These are phyloP conservation scores for Dendrolimus houi DNA, from an alignment of 2,888 invertebrate species.

Conservation along the genomic window DNA sequence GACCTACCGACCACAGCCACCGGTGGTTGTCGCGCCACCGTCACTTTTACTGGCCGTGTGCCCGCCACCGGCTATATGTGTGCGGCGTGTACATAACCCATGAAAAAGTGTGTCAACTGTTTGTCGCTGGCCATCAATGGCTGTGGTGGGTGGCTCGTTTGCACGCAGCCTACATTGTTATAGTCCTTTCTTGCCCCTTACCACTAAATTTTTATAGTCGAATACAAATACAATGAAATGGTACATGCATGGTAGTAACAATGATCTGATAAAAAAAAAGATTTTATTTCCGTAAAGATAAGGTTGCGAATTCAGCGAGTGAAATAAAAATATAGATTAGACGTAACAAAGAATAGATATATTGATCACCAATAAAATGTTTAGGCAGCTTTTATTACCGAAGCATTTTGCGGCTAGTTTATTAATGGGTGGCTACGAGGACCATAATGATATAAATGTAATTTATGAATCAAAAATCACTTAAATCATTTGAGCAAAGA, in stretches of 20 bases:
- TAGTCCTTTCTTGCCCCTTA: slow-evolving; percentile 25
- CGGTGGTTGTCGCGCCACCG: too few species aligned
- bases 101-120: too few species aligned
- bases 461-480: not conserved
- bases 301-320: slow-evolving; percentile 17
- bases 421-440: slow-evolving; percentile 3
- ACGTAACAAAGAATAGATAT: slow-evolving; percentile 46
- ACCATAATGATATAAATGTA: not conserved
- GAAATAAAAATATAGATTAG: slow-evolving; percentile 30
- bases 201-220: slow-evolving; percentile 40
- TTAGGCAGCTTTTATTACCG: slow-evolving; percentile 35
- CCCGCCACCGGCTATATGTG: too few species aligned
- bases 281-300: slow-evolving; percentile 11
- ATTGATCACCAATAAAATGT: slow-evolving; percentile 49
- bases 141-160: too few species aligned
- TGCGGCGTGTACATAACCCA: too few species aligned
- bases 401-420: slow-evolving; percentile 30
- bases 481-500: too few species aligned
- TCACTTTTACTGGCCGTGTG: too few species aligned
- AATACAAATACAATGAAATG: slow-evolving; percentile 40
- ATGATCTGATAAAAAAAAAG: slow-evolving; percentile 2
- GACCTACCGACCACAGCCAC: too few species aligned
- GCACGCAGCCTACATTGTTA: slow-evolving; percentile 26
- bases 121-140: too few species aligned
- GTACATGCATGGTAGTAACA: slow-evolving; percentile 21